These are phyloP conservation scores for Neomicropteryx cornuta DNA, from an alignment of 1,140 invertebrate genomes.

Conservation along the genomic window DNA sequence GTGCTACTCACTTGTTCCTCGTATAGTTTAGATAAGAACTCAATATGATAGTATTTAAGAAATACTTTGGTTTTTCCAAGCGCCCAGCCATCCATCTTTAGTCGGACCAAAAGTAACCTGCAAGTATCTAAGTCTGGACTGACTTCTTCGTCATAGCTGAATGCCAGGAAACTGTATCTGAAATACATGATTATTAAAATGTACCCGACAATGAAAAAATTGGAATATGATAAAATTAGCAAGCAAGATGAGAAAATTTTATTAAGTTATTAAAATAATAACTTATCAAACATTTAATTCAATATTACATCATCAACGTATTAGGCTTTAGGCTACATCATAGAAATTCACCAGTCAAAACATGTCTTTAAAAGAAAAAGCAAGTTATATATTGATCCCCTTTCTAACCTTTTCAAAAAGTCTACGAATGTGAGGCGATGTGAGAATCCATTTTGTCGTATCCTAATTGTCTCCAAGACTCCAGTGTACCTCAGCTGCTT, in stretches of 20 bases:
- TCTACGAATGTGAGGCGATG: slow-evolving; percentile 69
- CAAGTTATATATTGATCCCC: too few species aligned
- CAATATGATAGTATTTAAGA: slow-evolving; percentile 78
- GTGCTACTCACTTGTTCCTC: slow-evolving; percentile 55
- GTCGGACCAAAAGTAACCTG: slow-evolving; percentile 52
- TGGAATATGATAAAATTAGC: not conserved
- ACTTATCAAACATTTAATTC: too few species aligned
- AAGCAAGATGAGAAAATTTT: not conserved
- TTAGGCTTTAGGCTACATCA: too few species aligned
- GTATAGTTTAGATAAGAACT: slow-evolving; percentile 67
- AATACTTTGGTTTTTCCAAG: slow-evolving; percentile 81
- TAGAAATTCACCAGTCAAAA: too few species aligned
- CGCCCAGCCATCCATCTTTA: slow-evolving; percentile 74
- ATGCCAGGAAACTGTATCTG: slow-evolving; percentile 73
- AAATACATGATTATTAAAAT: slow-evolving; percentile 10
- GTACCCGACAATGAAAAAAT: not conserved
- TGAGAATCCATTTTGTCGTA: slow-evolving; percentile 71
- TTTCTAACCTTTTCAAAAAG: slow-evolving; percentile 60
- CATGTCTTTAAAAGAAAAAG: not conserved
- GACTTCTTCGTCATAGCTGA: slow-evolving; percentile 60
- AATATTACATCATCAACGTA: too few species aligned
- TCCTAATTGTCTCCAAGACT: slow-evolving; percentile 71
- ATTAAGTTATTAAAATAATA: too few species aligned
- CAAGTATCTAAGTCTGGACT: slow-evolving; percentile 61
- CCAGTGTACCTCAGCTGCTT: slow-evolving; percentile 72